Conservation (phyloP, 2,797 vertebrate species). For the Spondyliosoma cantharus region DNA sequence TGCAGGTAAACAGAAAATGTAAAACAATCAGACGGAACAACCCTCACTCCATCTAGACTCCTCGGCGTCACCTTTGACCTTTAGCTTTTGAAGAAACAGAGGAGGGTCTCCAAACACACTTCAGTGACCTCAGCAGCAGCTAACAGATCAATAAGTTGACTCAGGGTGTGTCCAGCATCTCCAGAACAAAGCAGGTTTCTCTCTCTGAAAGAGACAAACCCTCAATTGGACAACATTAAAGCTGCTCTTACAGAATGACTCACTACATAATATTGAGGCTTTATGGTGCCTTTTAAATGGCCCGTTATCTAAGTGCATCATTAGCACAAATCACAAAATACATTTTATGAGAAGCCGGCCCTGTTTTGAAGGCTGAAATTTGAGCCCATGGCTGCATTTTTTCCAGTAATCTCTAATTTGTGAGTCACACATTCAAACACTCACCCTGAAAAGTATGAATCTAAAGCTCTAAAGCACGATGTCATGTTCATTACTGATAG, state of each 20-base stretch:
- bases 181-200: conserved; percentile 41
- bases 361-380: neutral
- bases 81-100: conserved; percentile 3
- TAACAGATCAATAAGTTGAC: conserved; percentile 21
- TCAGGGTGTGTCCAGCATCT: conserved; percentile 50
- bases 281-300: neutral
- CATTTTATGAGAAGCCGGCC: neutral
- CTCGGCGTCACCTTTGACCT: conserved; percentile 6
- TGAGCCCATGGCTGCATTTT: neutral
- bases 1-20: neutral
- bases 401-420: neutral
- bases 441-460: neutral
- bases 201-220: neutral
- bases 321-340: neutral
- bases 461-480: neutral
- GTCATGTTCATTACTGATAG: no score
- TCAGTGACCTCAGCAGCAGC: conserved; percentile 4
- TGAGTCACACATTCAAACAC: neutral
- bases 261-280: neutral
- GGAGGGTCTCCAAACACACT: conserved; percentile 30
- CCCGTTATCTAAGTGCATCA: neutral
- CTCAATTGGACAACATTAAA: conserved; percentile 12
- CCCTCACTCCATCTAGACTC: neutral
- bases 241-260: conserved; percentile 23
- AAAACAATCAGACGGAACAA: neutral